Conservation (phyloP, 2,888 invertebrate genomes). For the Hemicrepidius hirtus region DNA sequence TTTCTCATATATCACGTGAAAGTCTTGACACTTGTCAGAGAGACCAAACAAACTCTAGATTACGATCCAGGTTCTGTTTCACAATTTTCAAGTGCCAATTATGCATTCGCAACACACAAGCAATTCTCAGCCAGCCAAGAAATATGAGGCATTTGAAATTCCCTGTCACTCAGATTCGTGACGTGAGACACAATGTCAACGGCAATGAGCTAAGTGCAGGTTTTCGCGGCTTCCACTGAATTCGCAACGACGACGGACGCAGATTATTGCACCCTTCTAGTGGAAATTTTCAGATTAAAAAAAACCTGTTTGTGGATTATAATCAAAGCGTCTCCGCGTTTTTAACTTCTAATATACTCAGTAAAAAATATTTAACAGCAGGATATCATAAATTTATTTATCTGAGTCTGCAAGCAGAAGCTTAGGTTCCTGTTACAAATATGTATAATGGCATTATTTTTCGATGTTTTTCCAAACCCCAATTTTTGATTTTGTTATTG, state of each 20-base stretch:
- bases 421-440: too few relatives aligned
- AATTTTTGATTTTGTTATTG: too few relatives aligned
- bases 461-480: too few relatives aligned
- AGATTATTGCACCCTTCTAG: slow-evolving; percentile 29
- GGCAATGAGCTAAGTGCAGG: slow-evolving; percentile 51
- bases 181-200: slow-evolving; percentile 61
- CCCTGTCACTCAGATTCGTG: slow-evolving; percentile 66
- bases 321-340: not conserved
- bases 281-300: slow-evolving; percentile 31
- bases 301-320: slow-evolving; percentile 28
- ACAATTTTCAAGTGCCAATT: slow-evolving; percentile 70
- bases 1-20: slow-evolving; percentile 70
- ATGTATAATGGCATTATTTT: too few relatives aligned
- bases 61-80: slow-evolving; percentile 59
- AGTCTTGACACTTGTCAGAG: slow-evolving; percentile 69
- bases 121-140: slow-evolving; percentile 70
- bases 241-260: slow-evolving; percentile 41
- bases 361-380: too few relatives aligned
- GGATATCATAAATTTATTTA: too few relatives aligned
- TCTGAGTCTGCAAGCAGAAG: too few relatives aligned
- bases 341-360: too few relatives aligned
- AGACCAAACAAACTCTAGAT: slow-evolving; percentile 62
- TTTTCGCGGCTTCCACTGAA: slow-evolving; percentile 45
- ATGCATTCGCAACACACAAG: slow-evolving; percentile 71
- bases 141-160: slow-evolving; percentile 70